Percentiles rank a stretch among this genome's conserved stretches.
These are phyloP conservation scores for Zaprionus capensis DNA, from an alignment of 1,140 invertebrate species.

Conservation along the genomic window DNA sequence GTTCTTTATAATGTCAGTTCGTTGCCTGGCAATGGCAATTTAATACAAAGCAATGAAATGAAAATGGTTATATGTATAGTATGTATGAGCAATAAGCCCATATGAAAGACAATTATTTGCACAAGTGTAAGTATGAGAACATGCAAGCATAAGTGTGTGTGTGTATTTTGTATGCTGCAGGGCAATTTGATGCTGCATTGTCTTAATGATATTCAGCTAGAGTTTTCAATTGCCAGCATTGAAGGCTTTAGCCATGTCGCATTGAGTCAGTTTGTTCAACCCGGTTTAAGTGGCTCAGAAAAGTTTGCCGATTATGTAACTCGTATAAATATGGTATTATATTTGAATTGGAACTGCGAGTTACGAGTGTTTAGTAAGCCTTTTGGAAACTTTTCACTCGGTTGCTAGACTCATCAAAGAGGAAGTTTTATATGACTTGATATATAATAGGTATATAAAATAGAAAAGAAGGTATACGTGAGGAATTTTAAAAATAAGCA, in stretches of 20 bases:
- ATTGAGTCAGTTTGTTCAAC: slow-evolving; percentile 29
- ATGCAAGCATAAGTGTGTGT: slow-evolving; percentile 18
- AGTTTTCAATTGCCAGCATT: slow-evolving; percentile 60
- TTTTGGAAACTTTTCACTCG: not conserved
- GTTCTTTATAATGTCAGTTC: slow-evolving; percentile 22
- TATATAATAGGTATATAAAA: no score
- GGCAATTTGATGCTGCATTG: slow-evolving; percentile 68
- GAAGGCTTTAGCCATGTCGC: slow-evolving; percentile 43
- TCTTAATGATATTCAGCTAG: slow-evolving; percentile 62
- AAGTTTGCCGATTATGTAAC: slow-evolving; percentile 45
- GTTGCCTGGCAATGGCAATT: slow-evolving; percentile 50
- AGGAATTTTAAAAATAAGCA: no score
- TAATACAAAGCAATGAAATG: slow-evolving; percentile 52
- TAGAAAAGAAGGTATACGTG: no score
- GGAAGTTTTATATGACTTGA: no score
- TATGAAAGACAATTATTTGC: slow-evolving; percentile 64
- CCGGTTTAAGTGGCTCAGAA: slow-evolving; percentile 21
- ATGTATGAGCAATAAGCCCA: slow-evolving; percentile 34
- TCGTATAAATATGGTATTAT: not conserved
- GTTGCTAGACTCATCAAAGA: no score
- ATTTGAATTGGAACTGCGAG: not conserved
- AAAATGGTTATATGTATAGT: slow-evolving; percentile 26
- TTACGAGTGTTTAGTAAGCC: not conserved
- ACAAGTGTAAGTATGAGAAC: slow-evolving; percentile 21
- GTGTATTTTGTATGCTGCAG: slow-evolving; percentile 47